These are phyloP conservation scores for Mnemiopsis leidyi DNA, from an alignment of 37 sponge, comb jelly and placozoan species.

Conservation along the genomic window DNA sequence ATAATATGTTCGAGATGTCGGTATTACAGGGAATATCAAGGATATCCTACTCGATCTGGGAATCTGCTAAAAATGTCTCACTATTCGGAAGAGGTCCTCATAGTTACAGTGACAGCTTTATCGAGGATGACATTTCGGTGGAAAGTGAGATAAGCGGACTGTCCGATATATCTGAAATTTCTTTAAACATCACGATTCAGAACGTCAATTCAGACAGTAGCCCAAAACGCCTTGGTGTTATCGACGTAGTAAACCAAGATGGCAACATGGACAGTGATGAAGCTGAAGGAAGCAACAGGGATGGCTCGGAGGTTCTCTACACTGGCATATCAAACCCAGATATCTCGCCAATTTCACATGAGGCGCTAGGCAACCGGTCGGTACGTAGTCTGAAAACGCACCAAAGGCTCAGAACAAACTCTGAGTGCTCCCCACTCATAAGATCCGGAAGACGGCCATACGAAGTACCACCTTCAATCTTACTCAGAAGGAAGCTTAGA, in stretches of 20 bases:
- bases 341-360: background rate
- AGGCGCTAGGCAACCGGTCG: background rate
- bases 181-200: background rate
- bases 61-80: background rate
- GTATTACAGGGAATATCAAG: background rate
- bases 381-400: too few species aligned
- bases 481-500: background rate
- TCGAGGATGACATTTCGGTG: background rate
- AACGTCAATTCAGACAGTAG: too few species aligned
- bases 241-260: too few species aligned
- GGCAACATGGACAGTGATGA: too few species aligned
- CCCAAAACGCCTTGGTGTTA: too few species aligned
- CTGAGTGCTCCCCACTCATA: background rate
- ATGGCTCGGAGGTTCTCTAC: background rate
- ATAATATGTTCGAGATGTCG: background rate
- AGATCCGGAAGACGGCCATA: background rate
- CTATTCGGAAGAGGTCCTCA: background rate
- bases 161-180: background rate
- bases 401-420: background rate
- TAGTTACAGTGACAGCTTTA: background rate
- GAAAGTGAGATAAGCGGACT: background rate
- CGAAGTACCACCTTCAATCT: background rate
- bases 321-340: background rate
- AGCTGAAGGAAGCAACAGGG: background rate
- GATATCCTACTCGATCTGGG: background rate